phyloP scores from a whole-genome alignment of 2,888 invertebrate genomes.

The Sylvicola cinctus region DNA sequence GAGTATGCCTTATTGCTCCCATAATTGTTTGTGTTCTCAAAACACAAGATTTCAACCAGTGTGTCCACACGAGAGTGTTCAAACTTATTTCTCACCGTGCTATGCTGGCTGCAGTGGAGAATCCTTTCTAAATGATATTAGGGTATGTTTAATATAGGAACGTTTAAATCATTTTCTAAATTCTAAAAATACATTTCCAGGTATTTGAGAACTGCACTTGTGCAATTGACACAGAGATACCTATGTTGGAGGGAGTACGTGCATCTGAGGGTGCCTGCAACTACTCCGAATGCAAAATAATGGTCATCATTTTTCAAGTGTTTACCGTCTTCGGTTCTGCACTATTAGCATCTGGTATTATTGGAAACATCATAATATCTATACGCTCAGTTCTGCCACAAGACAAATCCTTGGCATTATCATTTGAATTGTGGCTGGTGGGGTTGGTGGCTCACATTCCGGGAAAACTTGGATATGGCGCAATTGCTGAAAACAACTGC shows the following conservation, averaged over 20 bases:
- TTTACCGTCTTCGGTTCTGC: constrained; percentile 23
- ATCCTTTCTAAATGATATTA: constrained; percentile 23
- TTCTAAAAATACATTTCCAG: constrained; percentile 10
- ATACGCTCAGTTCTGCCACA: constrained; percentile 32
- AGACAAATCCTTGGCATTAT: constrained; percentile 39
- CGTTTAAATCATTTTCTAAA: constrained; percentile 2
- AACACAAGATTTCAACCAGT: constrained; percentile 35
- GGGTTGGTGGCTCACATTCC: constrained; percentile 37
- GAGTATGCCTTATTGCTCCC: constrained; percentile 30
- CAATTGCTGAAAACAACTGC: constrained; percentile 23
- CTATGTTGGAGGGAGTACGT: constrained; percentile 8
- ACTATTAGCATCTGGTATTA: constrained; percentile 18
- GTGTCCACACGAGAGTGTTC: constrained; percentile 30
- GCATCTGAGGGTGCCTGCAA: constrained; percentile 35
- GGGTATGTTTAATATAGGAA: constrained; percentile 11
- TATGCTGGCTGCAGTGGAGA: constrained; percentile 42
- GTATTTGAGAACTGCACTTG: constrained; percentile 32
- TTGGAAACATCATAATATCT: constrained; percentile 31
- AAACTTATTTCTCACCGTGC: constrained; percentile 50
- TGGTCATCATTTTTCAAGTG: constrained; percentile 29
- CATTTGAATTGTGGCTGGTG: constrained; percentile 30
- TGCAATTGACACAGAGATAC: constrained; percentile 14
- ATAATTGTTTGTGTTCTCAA: constrained; percentile 29
- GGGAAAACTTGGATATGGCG: constrained; percentile 34
- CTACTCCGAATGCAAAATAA: constrained; percentile 25